Base-by-base conservation (phyloP, 2,797 vertebrate genomes). In the Chelonia mydas region DNA sequence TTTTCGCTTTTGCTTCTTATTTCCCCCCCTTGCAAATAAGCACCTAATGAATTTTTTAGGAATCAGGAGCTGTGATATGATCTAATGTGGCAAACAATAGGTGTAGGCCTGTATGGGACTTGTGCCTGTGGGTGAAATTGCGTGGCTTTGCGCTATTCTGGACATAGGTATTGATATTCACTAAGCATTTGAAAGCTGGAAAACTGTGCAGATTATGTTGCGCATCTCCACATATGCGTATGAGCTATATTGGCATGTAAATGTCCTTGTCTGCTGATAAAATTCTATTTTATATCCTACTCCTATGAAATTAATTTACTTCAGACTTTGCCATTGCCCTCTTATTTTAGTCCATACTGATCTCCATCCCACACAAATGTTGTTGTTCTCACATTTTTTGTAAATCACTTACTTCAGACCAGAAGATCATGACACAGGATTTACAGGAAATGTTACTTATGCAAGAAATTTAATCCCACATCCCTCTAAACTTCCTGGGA, bases 1-100 rank as follows among this genome's bases (percentile, higher is more conserved):
- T 6, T 16, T 76, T 13, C 41, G 5, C 28, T 55, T 7, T 45
- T 91, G 65, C 77, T 61, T 81, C 47, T 47, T 77, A 11, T 7
- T 6, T 41, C 77, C 90, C 79, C 83, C 88, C 87, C 85, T 41
- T 87, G 80, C 57, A 90, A 65, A 45, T 45, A 65, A 49, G 83
- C 82, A 85, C 61, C 2, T 16, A 54, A 53, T 87, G 89, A 19
- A 17, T 6, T 79, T 81, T 72, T 68, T 68, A 68, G n/a, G n/a
- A 68, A 37, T 68, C n/a, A 68, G 65, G 9, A 21, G 65, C n/a
- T 37, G n/a, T 68, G n/a, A 68, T 19, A 68, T 68, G 17, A 37
- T 68, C n/a, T 76, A 76, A 47, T 68, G 27, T 23, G 84, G 16
- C 23, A 28, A 21, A 79, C 79, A 87, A 0, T 53, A 23, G 0